phyloP scores from a whole-genome alignment of 2,113 vertebrate species.

The Riparia riparia region DNA sequence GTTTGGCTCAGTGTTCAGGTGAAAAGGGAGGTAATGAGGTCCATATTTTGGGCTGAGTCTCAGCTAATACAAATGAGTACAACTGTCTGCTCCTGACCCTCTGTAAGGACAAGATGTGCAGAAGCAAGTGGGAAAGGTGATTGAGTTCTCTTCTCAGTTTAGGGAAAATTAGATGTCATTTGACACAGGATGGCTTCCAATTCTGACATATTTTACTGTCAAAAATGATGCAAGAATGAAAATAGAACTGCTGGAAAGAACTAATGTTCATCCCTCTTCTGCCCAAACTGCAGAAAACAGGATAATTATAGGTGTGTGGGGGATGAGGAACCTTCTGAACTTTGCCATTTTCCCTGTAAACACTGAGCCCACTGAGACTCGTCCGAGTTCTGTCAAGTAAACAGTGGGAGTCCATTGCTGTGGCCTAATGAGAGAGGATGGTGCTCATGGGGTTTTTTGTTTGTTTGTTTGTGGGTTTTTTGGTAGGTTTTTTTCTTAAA shows the following conservation, averaged over 20 bases:
- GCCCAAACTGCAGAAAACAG: conserved; percentile 44
- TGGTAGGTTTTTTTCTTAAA: background rate
- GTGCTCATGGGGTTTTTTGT: background rate
- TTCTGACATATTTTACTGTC: conserved; percentile 28
- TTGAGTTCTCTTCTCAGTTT: background rate
- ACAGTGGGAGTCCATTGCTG: background rate
- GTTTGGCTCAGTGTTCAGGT: background rate
- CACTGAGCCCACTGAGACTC: background rate
- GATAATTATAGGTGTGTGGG: conserved; percentile 52
- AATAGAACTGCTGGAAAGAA: conserved; percentile 54
- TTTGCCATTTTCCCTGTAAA: conserved; percentile 41
- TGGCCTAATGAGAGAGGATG: background rate
- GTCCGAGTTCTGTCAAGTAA: background rate
- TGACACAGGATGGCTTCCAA: conserved; percentile 8
- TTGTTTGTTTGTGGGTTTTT: background rate
- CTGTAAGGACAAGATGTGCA: background rate
- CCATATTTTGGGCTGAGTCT: background rate
- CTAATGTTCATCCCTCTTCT: background rate
- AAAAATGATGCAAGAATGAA: conserved; percentile 2
- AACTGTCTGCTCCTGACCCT: background rate
- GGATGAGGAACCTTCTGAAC: conserved; percentile 55
- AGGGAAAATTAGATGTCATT: conserved; percentile 19
- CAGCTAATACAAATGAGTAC: background rate
- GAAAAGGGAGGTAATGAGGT: background rate
- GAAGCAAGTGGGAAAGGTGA: background rate